A percentile compares a stretch with the other conserved stretches of the same genome.
phyloP scores from a whole-genome alignment of 2,113 vertebrate genomes.

The Corythornis madagascariensis region DNA sequence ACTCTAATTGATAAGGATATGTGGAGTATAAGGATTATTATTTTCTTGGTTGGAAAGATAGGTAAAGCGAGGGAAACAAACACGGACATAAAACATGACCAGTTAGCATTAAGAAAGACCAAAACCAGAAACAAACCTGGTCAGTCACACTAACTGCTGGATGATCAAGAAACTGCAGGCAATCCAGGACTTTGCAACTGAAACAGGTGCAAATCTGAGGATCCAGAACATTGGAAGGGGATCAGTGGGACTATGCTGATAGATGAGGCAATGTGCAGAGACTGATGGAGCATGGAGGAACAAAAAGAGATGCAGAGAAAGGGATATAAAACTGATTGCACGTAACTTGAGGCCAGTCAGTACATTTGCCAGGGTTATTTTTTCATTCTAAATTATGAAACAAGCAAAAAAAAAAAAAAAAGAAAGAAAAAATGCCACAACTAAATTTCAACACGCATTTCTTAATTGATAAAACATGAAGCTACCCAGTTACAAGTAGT shows the following conservation, averaged over 20 bases:
- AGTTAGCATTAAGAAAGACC: neutral
- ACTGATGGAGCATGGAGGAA: neutral
- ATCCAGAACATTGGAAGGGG: neutral
- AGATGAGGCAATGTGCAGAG: neutral
- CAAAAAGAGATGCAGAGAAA: neutral
- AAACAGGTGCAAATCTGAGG: neutral
- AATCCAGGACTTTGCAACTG: neutral
- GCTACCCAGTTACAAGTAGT: neutral
- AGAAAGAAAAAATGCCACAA: neutral
- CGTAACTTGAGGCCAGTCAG: accelerated
- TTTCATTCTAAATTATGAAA: neutral
- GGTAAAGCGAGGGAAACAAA: neutral
- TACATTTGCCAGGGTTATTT: neutral
- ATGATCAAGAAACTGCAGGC: neutral
- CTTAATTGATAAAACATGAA: neutral
- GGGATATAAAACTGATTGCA: neutral
- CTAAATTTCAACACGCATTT: neutral
- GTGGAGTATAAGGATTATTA: neutral
- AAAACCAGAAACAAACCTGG: neutral
- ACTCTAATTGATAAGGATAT: neutral
- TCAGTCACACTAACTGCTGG: neutral
- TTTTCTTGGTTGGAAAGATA: neutral
- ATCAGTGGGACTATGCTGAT: neutral
- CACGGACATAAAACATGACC: neutral
- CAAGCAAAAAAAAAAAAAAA: neutral